Evolutionary conservation across 2,797 vertebrate genomes (phyloP).

Genomic region (Hipposideros larvatus): DNA sequence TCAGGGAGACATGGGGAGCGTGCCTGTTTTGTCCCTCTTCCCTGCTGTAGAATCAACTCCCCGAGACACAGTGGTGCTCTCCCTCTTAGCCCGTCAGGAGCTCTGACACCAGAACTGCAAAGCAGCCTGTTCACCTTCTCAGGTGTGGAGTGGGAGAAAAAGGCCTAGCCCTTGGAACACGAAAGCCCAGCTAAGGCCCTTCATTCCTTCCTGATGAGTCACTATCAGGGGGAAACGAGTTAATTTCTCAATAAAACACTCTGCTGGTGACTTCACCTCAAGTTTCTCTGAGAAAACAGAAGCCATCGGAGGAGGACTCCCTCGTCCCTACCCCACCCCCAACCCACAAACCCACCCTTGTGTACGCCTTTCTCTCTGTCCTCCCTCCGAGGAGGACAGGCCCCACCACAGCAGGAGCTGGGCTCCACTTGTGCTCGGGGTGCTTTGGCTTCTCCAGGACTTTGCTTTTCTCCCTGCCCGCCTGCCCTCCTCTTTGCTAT

Average conservation of each 20-base stretch:
- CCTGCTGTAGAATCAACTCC: neutral
- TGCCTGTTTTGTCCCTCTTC: neutral
- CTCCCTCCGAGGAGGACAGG: neutral
- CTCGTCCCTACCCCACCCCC: neutral
- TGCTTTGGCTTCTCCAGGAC: neutral
- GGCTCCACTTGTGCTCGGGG: neutral
- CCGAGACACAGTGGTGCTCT: neutral
- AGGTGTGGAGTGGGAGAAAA: neutral
- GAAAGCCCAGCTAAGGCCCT: conserved; percentile 29
- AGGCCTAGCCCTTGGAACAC: neutral
- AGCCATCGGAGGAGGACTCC: neutral
- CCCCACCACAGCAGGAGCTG: fast-evolving
- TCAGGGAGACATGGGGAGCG: neutral
- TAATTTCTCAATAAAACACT: conserved; percentile 36
- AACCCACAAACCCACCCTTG: neutral
- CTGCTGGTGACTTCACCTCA: neutral
- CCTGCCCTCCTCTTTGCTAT: neutral
- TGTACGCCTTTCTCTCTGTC: neutral
- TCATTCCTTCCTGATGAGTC: conserved; percentile 61
- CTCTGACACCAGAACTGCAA: neutral
- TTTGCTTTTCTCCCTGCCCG: neutral
- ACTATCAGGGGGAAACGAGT: neutral
- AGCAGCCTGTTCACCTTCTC: conserved; percentile 2
- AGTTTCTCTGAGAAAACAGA: conserved; percentile 33
- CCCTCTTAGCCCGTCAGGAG: neutral